Evolutionary conservation across 1,140 invertebrate species (phyloP), one percentile per base, ranked within the genome.

Genomic region (Eriosoma lanigerum): DNA sequence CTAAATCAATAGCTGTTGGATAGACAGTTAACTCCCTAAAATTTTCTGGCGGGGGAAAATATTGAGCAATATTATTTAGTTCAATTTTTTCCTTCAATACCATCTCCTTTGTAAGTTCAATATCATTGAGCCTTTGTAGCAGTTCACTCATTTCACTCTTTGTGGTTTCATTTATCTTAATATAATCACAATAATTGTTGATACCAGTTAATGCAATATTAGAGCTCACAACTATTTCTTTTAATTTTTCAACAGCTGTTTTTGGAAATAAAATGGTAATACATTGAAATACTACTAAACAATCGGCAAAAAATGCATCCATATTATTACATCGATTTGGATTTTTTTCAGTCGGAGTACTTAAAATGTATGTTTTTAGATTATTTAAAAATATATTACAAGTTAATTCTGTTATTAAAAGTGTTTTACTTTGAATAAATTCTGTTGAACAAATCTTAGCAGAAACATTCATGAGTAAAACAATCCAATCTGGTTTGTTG

Each of bases 11-110:
- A 52, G 58, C 10, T 0, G 54, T 76, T 46, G 82, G 82, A 52
- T 81, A 82, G 1, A 83, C 13, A 50, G 52, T 24, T 13, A 83
- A 56, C 10, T 62, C 76, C 58, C 82, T 54, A 76, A 82, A 83
- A 62, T 82, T 60, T 48, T 83, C 78, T 17, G 82, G 82, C 19
- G 82, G 81, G 15, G 19, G 0, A 1, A 46, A 32, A 15, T 75
- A 26, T 50, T 81, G 62, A 10, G 48, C 80, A 60, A 70, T 46
- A 44, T 58, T 46, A 58, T 81, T 52, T 13, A 81, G 6, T 1
- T 56, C 19, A n/a, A 21, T 19, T 44, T 82, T 81, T 73, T 82
- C 58, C 75, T 52, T 81, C 56, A 29, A 26, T 70, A 32, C 29
- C 19, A 60, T 48, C 38, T 83, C 56, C 4, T 73, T 38, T 8